Evolutionary conservation across 2,888 invertebrate genomes (phyloP), one percentile per base, ranked within the genome.

Genomic region (Trileptium ribeirensis): DNA sequence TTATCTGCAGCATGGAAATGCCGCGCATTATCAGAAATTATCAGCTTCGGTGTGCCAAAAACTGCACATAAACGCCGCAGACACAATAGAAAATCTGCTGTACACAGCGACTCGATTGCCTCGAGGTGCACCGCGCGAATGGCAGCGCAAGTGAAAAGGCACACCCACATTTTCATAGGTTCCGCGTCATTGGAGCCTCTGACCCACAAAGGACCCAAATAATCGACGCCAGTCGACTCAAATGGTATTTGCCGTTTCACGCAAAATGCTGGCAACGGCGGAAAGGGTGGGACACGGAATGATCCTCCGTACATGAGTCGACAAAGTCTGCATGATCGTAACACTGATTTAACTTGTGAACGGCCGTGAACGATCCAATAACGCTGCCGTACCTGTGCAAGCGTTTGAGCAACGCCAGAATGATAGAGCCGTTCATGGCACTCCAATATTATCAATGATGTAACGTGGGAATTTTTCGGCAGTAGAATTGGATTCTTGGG

Each of bases 21-120:
- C 0, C 86, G 86, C 0, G 88, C 89, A 81, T 89, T 89, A 80
- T 90, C 89, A 37, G 86, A 86, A 78, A 86, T 88, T 0, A 89
- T 86, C 1, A 85, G 83, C 8, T 74, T 82, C 0, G 87, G 87
- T 36, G 86, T 81, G 2, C 89, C 87, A 36, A 87, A 81, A 67
- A 87, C 80, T 0, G 86, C 84, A 24, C 88, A 84, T 36, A 89
- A 89, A 70, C 88, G 81, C 64, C 87, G 79, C 3, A 89, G 81
- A 2, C 85, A 85, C 67, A 84, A 82, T 2, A 89, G 34, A 81
- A 89, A 89, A 29, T 83, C 82, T 2, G 84, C 80, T 0, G 88
- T 86, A 1, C 85, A 85, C n/a, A 89, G 81, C 2, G 86, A 84
- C 0, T 81, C 81, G 0, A 87, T 84, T 1, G 88, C 37, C 83